Evolutionary conservation across 2,797 vertebrate genomes (phyloP).

Genomic region (Sebastes paucispinis): DNA sequence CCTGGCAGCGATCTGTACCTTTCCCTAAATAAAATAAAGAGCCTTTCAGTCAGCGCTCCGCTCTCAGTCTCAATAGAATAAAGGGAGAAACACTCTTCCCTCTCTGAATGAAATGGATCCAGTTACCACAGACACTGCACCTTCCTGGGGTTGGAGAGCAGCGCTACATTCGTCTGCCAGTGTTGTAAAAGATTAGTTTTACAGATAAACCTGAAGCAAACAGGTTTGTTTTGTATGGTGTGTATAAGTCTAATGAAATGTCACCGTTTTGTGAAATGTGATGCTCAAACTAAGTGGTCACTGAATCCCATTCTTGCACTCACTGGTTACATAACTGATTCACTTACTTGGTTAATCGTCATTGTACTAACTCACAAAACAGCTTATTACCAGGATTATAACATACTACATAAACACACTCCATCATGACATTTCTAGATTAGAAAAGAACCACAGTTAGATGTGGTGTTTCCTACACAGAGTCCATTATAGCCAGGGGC

Average conservation of each 20-base stretch:
- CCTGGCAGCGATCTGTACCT: slow-evolving; percentile 25
- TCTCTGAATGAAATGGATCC: slow-evolving; percentile 49
- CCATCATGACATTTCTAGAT: background rate
- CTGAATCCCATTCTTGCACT: background rate
- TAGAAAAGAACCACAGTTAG: background rate
- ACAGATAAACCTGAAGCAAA: slow-evolving; percentile 14
- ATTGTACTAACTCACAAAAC: background rate
- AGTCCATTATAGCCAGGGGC: slow-evolving; percentile 44
- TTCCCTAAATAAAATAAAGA: slow-evolving; percentile 40
- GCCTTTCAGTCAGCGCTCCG: slow-evolving; percentile 43
- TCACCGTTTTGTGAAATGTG: background rate
- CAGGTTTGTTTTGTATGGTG: background rate
- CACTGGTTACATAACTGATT: background rate
- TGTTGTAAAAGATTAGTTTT: slow-evolving; percentile 20
- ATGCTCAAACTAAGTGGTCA: background rate
- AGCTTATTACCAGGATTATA: background rate
- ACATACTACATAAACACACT: background rate
- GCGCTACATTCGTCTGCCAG: background rate
- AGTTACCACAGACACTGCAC: slow-evolving; percentile 54
- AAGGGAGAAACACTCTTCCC: slow-evolving; percentile 46
- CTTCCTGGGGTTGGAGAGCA: slow-evolving; percentile 17
- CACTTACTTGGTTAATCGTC: background rate
- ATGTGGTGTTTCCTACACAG: background rate
- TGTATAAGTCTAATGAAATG: background rate
- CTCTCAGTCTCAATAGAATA: slow-evolving; percentile 40